phyloP scores from a whole-genome alignment of 2,797 vertebrate species.

The Margarornis squamiger region DNA sequence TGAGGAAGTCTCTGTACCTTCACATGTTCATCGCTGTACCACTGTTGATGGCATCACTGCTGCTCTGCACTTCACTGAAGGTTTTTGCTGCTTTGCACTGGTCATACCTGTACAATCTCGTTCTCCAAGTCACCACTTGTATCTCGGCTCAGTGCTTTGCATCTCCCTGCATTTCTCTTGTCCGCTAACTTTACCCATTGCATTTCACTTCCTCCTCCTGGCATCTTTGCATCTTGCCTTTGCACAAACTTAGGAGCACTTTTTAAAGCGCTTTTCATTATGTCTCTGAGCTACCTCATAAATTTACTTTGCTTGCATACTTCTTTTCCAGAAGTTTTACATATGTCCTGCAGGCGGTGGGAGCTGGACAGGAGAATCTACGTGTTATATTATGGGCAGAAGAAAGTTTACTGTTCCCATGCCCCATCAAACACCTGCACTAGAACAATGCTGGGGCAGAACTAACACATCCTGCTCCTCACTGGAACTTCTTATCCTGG shows the following conservation, averaged over 20 bases:
- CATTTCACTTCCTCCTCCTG: background rate
- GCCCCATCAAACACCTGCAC: background rate
- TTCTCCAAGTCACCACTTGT: background rate
- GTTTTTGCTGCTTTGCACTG: background rate
- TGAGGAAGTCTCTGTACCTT: background rate
- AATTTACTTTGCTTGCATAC: background rate
- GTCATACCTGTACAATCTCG: background rate
- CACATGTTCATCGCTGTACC: background rate
- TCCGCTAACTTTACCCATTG: background rate
- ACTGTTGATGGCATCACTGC: background rate
- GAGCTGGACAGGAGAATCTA: background rate
- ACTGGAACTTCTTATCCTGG: background rate
- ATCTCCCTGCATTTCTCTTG: background rate
- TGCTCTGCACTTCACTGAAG: background rate
- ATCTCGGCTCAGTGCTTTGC: background rate
- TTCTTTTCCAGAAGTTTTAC: background rate
- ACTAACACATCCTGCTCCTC: background rate
- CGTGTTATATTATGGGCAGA: fast-evolving
- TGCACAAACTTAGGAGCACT: background rate
- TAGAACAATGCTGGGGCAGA: background rate
- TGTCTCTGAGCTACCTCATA: background rate
- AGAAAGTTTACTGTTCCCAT: background rate
- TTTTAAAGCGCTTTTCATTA: background rate
- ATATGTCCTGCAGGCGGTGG: background rate
- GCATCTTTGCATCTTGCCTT: background rate